Evolutionary conservation across 2,888 invertebrate genomes (phyloP).

Genomic region (Disparrhopalites patrizii): DNA sequence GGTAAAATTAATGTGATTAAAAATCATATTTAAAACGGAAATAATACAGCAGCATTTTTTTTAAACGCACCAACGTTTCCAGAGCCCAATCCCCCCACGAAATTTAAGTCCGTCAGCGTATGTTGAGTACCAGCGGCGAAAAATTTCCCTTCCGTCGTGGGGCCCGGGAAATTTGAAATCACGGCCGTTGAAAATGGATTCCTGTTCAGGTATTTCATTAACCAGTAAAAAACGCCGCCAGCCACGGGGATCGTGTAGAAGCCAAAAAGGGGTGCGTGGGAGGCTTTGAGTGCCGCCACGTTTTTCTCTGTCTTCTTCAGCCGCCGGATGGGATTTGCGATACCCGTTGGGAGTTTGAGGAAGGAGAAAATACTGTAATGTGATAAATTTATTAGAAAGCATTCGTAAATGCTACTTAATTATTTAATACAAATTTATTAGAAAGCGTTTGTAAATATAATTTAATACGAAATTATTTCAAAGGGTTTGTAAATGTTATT

Average conservation of each 20-base stretch:
- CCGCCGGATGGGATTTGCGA: slow-evolving; percentile 27
- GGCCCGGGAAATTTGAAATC: slow-evolving; percentile 26
- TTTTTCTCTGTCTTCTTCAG: slow-evolving; percentile 32
- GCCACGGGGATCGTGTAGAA: slow-evolving; percentile 15
- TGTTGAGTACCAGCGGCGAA: slow-evolving; percentile 29
- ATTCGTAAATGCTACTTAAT: background rate
- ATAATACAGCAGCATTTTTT: background rate
- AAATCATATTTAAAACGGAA: background rate
- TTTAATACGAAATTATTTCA: background rate
- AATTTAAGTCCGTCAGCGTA: slow-evolving; percentile 35
- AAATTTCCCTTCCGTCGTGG: background rate
- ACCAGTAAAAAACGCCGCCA: slow-evolving; percentile 11
- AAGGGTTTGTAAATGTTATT: background rate
- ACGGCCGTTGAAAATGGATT: slow-evolving; percentile 16
- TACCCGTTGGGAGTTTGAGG: slow-evolving; percentile 37
- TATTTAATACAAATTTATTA: background rate
- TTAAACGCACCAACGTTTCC: slow-evolving; percentile 37
- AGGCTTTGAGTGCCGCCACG: slow-evolving; percentile 27
- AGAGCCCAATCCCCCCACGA: slow-evolving; percentile 33
- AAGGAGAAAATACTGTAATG: slow-evolving; percentile 41
- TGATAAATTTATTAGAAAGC: background rate
- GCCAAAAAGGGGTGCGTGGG: slow-evolving; percentile 16
- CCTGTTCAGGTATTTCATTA: background rate
- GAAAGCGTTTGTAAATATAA: background rate
- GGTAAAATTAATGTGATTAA: background rate